Evolutionary conservation across 2,888 invertebrate species (phyloP), one percentile per base, ranked within the genome.

Genomic region (Drosophila atroscutellata): DNA sequence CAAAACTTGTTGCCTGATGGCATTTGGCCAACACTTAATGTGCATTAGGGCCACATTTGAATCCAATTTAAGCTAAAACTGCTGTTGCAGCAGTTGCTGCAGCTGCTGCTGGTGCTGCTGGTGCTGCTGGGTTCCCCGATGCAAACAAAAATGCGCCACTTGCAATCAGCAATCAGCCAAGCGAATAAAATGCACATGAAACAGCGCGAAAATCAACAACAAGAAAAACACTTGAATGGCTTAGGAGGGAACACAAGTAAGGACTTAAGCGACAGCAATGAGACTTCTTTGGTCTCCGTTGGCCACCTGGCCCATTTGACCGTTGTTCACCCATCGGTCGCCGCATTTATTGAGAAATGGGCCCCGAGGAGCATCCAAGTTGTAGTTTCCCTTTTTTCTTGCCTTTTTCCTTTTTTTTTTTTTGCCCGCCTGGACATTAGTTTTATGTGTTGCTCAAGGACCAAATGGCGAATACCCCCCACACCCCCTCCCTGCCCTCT

Each of bases 361-460:
- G 65, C 80, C 70, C 80, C 64, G 45, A 77, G 79, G 69, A 69
- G 75, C 58, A 68, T 64, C 73, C 51, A 61, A 67, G 67, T 52
- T 67, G 72, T 66, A 75, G 75, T 75, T 55, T 37, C 18, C 5
- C 3, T 18, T 30, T 30, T 51, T 24, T 7, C 7, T 30, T 13
- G n/a, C 6, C 5, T 30, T 13, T 20, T 34, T 30, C 9, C 30
- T 30, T 8, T 8, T 5, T 8, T 0, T 24, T 45, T 24, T 24
- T 65, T 55, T 74, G 49, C n/a, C 72, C 78, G 72, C 69, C 81
- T 78, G 81, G 80, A 80, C 80, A 78, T 80, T 78, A 81, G 75
- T 81, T 81, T 80, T 67, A 80, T 81, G 81, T 55, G 65, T 55
- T 49, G 72, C 66, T 80, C 75, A 80, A 81, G 80, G 81, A 78